Evolutionary conservation across 2,888 invertebrate species (phyloP).

Genomic region (Patella caerulea): DNA sequence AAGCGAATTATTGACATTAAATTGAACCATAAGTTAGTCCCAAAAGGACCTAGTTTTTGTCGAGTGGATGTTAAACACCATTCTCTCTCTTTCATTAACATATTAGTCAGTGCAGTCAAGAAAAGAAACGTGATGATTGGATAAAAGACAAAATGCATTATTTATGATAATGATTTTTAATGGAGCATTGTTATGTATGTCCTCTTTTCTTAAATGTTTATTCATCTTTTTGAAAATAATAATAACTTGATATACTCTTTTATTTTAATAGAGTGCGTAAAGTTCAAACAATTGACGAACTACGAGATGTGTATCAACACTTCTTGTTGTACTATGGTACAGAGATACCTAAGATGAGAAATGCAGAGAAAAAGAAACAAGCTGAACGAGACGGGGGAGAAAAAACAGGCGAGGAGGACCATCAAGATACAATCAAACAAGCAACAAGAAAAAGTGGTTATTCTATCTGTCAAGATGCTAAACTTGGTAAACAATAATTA

Average conservation of each 20-base stretch:
- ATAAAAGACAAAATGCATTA: too few relatives aligned
- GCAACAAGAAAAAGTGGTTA: slow-evolving; percentile 91
- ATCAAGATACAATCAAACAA: slow-evolving; percentile 78
- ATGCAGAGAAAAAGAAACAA: slow-evolving; percentile 71
- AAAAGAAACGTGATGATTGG: too few relatives aligned
- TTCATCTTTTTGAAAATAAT: neutral
- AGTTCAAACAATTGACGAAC: slow-evolving; percentile 81
- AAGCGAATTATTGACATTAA: too few relatives aligned
- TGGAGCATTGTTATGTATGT: neutral
- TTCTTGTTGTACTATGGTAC: slow-evolving; percentile 93
- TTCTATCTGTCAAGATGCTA: slow-evolving; percentile 87
- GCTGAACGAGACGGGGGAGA: slow-evolving; percentile 46
- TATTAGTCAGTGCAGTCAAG: too few relatives aligned
- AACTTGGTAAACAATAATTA: slow-evolving; percentile 74
- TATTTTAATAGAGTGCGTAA: slow-evolving; percentile 49
- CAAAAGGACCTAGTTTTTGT: too few relatives aligned
- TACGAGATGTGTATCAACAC: slow-evolving; percentile 93
- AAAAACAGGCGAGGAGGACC: slow-evolving; percentile 58
- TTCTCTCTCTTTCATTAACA: too few relatives aligned
- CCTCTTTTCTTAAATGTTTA: neutral
- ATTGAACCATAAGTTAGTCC: too few relatives aligned
- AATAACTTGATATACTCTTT: neutral
- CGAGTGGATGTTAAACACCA: too few relatives aligned
- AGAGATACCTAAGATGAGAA: slow-evolving; percentile 74
- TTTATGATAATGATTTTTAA: too few relatives aligned